A percentile compares a stretch with the other conserved stretches of the same genome.
phyloP scores from a whole-genome alignment of 2,888 invertebrate species.

The Heteromyza rotundicornis region DNA sequence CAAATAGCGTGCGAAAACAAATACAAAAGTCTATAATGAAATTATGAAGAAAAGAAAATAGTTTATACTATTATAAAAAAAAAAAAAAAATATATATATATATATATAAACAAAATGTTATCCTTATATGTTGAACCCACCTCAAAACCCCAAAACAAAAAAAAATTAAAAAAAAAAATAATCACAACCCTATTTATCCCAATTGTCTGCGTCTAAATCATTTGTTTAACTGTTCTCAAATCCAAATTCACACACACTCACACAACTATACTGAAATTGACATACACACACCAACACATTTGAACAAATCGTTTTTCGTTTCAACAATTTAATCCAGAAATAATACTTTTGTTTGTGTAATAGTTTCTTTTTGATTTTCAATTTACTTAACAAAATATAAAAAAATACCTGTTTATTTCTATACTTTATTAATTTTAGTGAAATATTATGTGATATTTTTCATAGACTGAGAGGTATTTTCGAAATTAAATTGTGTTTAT shows the following conservation, averaged over 20 bases:
- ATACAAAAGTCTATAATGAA: conserved; percentile 64
- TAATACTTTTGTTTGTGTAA: background rate
- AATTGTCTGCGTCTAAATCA: conserved; percentile 82
- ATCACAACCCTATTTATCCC: conserved; percentile 66
- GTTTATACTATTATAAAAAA: conserved; percentile 15
- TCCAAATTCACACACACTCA: conserved; percentile 42
- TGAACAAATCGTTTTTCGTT: conserved; percentile 14
- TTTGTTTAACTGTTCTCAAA: conserved; percentile 67
- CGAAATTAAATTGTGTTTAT: too few relatives aligned
- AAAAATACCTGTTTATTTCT: conserved; percentile 21
- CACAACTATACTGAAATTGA: conserved; percentile 32
- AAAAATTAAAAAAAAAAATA: conserved; percentile 21
- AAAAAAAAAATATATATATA: conserved; percentile 22
- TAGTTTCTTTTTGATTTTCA: conserved; percentile 19
- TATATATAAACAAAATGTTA: conserved; percentile 42
- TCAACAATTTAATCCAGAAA: background rate
- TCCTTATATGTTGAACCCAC: conserved; percentile 55
- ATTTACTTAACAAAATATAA: conserved; percentile 22
- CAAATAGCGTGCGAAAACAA: conserved; percentile 63
- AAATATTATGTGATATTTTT: conserved; percentile 10
- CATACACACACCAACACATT: conserved; percentile 34
- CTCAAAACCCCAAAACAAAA: conserved; percentile 26
- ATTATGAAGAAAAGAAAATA: conserved; percentile 26
- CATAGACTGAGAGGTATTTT: too few relatives aligned
- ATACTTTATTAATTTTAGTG: background rate